phyloP scores from a whole-genome alignment of 2,113 vertebrate species.

The Myiozetetes cayanensis region DNA sequence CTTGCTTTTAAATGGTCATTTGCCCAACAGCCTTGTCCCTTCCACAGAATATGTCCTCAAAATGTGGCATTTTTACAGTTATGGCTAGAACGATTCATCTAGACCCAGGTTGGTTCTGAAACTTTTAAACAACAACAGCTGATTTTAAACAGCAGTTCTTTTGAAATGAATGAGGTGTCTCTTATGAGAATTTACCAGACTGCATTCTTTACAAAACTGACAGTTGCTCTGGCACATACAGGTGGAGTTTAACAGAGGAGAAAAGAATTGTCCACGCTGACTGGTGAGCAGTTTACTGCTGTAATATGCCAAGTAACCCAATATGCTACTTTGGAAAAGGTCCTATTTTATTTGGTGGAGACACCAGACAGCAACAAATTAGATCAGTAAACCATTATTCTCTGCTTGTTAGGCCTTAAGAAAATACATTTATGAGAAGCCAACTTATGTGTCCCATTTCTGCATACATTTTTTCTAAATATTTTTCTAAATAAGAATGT shows the following conservation, averaged over 20 bases:
- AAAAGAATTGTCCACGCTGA: not conserved
- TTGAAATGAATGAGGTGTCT: not conserved
- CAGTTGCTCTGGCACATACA: not conserved
- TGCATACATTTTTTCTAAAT: not conserved
- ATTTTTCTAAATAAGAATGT: not conserved
- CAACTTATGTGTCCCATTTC: not conserved
- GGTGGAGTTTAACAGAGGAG: not conserved
- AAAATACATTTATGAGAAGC: not conserved
- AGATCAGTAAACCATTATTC: not conserved
- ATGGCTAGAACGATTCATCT: not conserved
- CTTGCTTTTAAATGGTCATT: not conserved
- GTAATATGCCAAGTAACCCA: not conserved
- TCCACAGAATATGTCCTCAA: not conserved
- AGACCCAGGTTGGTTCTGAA: not conserved
- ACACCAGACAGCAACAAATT: conserved; percentile 23
- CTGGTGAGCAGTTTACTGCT: not conserved
- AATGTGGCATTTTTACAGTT: not conserved
- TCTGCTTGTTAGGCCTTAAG: not conserved
- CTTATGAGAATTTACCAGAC: not conserved
- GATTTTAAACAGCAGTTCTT: not conserved
- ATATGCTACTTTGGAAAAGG: not conserved
- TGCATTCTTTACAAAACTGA: not conserved
- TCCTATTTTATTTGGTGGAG: conserved; percentile 5
- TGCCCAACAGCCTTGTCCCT: not conserved
- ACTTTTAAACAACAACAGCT: not conserved